A percentile compares a stretch with the other conserved stretches of the same genome.
Evolutionary conservation across 2,888 invertebrate genomes (phyloP).

Genomic region (Chaetoderma sp.): DNA sequence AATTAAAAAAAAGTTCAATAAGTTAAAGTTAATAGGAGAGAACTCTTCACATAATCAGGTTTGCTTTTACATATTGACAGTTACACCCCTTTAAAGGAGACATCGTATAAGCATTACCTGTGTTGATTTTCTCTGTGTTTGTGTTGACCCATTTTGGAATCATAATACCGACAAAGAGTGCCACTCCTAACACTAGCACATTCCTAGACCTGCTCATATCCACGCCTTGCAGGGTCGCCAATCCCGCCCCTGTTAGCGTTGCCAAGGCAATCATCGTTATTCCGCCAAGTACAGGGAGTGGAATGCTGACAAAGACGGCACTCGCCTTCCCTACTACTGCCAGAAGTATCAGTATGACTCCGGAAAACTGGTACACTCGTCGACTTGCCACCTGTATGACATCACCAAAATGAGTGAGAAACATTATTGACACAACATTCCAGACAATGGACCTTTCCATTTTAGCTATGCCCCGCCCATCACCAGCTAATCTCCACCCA

Average conservation of each 20-base stretch:
- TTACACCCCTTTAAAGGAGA: too few species aligned
- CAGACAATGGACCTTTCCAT: too few species aligned
- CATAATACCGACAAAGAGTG: background rate
- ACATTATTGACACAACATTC: too few species aligned
- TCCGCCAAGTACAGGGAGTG: conserved; percentile 1
- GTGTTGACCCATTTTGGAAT: background rate
- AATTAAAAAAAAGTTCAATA: too few species aligned
- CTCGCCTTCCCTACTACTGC: background rate
- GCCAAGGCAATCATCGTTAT: background rate
- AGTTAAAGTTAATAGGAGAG: too few species aligned
- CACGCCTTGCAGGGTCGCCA: background rate
- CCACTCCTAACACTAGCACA: background rate
- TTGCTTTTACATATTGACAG: too few species aligned
- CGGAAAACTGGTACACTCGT: background rate
- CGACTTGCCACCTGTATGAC: background rate
- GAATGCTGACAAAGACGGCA: background rate
- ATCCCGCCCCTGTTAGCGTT: background rate
- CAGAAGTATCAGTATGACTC: conserved; percentile 1
- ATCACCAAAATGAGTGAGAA: too few species aligned
- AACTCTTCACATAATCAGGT: too few species aligned
- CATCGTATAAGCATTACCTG: background rate
- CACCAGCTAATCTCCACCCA: too few species aligned
- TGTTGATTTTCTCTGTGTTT: background rate
- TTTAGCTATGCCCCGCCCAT: too few species aligned
- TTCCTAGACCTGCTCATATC: background rate